Base-by-base conservation (phyloP, 2,797 vertebrate genomes). In the Orestias chungarensis region DNA sequence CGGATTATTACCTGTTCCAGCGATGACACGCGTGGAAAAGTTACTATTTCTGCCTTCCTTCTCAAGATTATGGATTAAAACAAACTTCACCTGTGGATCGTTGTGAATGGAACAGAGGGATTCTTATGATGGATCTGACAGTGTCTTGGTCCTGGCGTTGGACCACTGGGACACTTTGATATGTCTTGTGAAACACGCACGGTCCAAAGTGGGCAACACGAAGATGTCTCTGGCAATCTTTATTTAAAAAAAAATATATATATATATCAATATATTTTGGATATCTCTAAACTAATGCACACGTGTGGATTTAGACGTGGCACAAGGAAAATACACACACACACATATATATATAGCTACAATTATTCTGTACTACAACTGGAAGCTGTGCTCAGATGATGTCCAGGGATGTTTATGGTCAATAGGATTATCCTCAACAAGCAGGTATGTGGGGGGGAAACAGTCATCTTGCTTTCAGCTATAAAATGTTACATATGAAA, bases 391-490 rank as follows among this genome's bases (percentile, higher is more conserved):
- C 73, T 75, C 71, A 20, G 35, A 54, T 50, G 79, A 79, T 65
- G 76, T 40, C 44, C 76, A 40, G 75, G 64, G 3, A 12, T 74
- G 81, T 79, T 83, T 84, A 82, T 76, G 71, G 70, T 71, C 74
- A 78, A 9, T 5, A 54, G 38, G 64, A 67, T 59, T 74, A 61
- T 59, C 49, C 49, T 75, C 70, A 68, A 64, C 70, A 74, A 49
- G 62, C 78, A 91, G 92, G 92, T 93, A 89, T 44, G 80, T 80
- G n/a, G 0, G 27, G 52, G n/a, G 0, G 27, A 49, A 44, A 46
- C 0, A 10, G 15, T 43, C 10, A 9, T 66, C 2, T 52, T 2
- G 6, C n/a, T 29, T 18, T 49, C 18, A 17, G 3, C n/a, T 15
- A 23, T 42, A 62, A 40, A 62, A 25, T 42, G 23, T 62, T 40